Evolutionary conservation across 2,113 vertebrate species (phyloP).

Genomic region (Cynopterus brachyotis): DNA sequence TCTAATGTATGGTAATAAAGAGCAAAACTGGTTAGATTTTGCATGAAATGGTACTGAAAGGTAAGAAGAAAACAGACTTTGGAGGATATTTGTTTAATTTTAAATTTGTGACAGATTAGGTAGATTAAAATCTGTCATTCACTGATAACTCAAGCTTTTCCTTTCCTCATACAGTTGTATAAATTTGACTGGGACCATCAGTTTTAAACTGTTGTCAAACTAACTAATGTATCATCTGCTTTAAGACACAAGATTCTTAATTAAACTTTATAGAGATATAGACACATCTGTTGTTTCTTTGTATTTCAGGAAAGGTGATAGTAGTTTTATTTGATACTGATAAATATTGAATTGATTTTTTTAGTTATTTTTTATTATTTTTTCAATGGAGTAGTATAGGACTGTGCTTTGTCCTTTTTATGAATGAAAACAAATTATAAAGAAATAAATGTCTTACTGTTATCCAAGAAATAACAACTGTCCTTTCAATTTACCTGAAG

Average conservation of each 20-base stretch:
- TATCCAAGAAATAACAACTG: constrained; percentile 81
- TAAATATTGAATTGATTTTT: constrained; percentile 83
- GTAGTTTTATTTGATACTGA: constrained; percentile 87
- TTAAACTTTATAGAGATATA: constrained; percentile 92
- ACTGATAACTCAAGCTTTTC: constrained; percentile 81
- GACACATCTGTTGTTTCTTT: constrained; percentile 88
- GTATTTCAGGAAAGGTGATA: constrained; percentile 85
- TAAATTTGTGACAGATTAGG: constrained; percentile 76
- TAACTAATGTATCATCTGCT: constrained; percentile 85
- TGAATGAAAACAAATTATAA: constrained; percentile 87
- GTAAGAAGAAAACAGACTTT: constrained; percentile 70
- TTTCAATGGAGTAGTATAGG: constrained; percentile 85
- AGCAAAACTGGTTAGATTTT: constrained; percentile 84
- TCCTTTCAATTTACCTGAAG: constrained; percentile 81
- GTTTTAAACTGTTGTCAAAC: constrained; percentile 82
- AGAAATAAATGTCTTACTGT: constrained; percentile 91
- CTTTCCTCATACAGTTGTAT: constrained; percentile 79
- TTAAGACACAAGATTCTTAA: constrained; percentile 85
- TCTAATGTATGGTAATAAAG: constrained; percentile 82
- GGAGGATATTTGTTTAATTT: constrained; percentile 77
- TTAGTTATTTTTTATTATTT: constrained; percentile 88
- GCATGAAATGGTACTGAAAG: constrained; percentile 87
- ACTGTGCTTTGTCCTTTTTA: constrained; percentile 88
- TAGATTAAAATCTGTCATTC: constrained; percentile 80
- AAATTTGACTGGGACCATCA: constrained; percentile 86